phyloP scores from a whole-genome alignment of 2,113 vertebrate genomes.

The Zosterops pallidus region DNA sequence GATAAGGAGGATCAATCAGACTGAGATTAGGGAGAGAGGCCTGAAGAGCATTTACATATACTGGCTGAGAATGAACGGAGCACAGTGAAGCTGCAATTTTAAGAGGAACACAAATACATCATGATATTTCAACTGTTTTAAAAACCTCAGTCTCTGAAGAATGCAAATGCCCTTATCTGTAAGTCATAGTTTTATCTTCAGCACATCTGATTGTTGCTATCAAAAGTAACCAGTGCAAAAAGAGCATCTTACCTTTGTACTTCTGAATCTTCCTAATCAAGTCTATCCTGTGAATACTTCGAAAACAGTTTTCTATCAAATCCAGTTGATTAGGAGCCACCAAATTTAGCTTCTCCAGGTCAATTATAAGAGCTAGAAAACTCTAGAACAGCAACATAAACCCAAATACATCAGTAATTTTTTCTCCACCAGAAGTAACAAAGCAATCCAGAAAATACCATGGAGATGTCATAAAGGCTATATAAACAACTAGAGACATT shows the following conservation, averaged over 20 bases:
- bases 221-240: neutral
- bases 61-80: neutral
- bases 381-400: slow-evolving; percentile 73
- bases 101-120: slow-evolving; percentile 45
- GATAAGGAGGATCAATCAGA: slow-evolving; percentile 53
- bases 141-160: neutral
- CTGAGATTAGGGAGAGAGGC: slow-evolving; percentile 60
- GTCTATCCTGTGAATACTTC: slow-evolving; percentile 81
- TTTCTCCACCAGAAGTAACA: neutral
- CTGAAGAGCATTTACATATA: slow-evolving; percentile 57
- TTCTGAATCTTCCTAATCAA: slow-evolving; percentile 82
- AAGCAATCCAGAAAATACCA: neutral
- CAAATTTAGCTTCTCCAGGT: slow-evolving; percentile 86
- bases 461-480: neutral
- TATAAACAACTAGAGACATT: neutral
- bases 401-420: neutral
- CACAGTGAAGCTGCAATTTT: slow-evolving; percentile 46
- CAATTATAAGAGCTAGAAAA: slow-evolving; percentile 85
- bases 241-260: slow-evolving; percentile 79
- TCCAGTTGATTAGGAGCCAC: slow-evolving; percentile 81
- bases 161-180: neutral
- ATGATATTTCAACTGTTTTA: neutral
- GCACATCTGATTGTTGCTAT: neutral
- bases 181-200: neutral
- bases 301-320: slow-evolving; percentile 81